phyloP scores from a whole-genome alignment of 2,888 invertebrate species.

The Drosophila macrospina region DNA sequence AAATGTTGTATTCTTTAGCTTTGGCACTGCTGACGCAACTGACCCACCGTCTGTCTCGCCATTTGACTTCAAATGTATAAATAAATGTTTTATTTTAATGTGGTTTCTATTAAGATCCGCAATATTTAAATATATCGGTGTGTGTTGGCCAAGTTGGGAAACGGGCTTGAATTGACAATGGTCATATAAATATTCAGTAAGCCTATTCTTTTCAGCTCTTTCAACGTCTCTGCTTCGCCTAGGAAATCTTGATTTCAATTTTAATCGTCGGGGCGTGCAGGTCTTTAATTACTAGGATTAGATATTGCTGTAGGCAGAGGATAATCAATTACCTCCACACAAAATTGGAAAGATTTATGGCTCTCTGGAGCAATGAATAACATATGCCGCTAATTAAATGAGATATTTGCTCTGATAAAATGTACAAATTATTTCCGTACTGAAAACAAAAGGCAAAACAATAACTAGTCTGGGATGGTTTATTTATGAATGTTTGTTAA shows the following conservation, averaged over 20 bases:
- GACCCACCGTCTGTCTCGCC: conserved; percentile 26
- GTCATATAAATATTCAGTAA: conserved; percentile 45
- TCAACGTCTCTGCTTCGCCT: conserved; percentile 4
- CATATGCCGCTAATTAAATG: conserved; percentile 43
- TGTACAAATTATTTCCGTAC: conserved; percentile 63
- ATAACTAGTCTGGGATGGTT: conserved; percentile 7
- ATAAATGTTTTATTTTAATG: conserved; percentile 9
- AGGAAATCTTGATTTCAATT: conserved; percentile 61
- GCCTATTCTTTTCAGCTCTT: conserved; percentile 44
- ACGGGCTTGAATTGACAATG: conserved; percentile 17
- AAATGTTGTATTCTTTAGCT: conserved; percentile 47
- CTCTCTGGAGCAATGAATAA: conserved; percentile 4
- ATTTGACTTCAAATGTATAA: conserved; percentile 52
- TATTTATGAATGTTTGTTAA: conserved; percentile 42
- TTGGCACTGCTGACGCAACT: conserved; percentile 63
- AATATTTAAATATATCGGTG: conserved; percentile 61
- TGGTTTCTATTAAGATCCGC: conserved; percentile 66
- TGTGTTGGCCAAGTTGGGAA: conserved; percentile 16
- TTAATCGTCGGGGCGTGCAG: conserved; percentile 69
- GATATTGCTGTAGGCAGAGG: conserved; percentile 27
- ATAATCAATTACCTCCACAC: conserved; percentile 31
- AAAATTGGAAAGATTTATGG: conserved; percentile 38
- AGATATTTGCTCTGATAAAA: conserved; percentile 39
- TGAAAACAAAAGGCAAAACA: conserved; percentile 20
- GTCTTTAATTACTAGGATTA: conserved; percentile 70